A percentile compares a stretch with the other conserved stretches of the same genome.
Conservation (phyloP, 2,113 vertebrate species). For the Mirza zaza region DNA sequence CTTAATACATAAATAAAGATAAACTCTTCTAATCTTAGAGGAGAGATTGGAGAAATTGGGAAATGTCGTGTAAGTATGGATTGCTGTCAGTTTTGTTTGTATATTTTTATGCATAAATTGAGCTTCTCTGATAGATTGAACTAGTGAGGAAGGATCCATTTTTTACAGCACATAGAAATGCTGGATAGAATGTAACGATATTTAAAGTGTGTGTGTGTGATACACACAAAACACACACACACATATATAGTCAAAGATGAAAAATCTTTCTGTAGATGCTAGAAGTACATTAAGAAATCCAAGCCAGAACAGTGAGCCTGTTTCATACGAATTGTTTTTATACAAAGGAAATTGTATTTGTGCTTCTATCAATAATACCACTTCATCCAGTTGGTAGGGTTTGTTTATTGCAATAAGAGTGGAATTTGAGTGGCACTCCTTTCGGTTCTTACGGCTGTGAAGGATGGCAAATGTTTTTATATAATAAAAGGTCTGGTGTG, state of each 20-base stretch:
- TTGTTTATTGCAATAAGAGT: neutral
- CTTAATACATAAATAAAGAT: neutral
- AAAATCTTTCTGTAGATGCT: neutral
- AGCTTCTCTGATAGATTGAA: neutral
- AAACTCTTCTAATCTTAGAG: neutral
- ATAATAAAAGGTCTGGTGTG: neutral
- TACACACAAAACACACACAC: too few species aligned
- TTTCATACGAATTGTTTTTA: neutral
- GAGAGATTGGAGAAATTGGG: neutral
- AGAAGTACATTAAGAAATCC: conserved; percentile 8
- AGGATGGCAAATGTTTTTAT: neutral
- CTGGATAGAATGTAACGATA: neutral
- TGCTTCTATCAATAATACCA: neutral
- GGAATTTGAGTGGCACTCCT: neutral
- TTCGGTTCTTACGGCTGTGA: neutral
- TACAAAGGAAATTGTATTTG: neutral
- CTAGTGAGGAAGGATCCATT: neutral
- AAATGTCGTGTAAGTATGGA: neutral
- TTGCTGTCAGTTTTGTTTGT: neutral
- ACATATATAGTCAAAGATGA: neutral
- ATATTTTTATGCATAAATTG: neutral
- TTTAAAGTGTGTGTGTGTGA: neutral
- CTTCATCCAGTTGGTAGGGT: neutral
- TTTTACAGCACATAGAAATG: neutral
- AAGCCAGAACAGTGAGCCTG: neutral